A percentile compares a stretch with the other conserved stretches of the same genome.
Evolutionary conservation across 1,140 invertebrate genomes (phyloP).

Genomic region (Acromyrmex charruanus): DNA sequence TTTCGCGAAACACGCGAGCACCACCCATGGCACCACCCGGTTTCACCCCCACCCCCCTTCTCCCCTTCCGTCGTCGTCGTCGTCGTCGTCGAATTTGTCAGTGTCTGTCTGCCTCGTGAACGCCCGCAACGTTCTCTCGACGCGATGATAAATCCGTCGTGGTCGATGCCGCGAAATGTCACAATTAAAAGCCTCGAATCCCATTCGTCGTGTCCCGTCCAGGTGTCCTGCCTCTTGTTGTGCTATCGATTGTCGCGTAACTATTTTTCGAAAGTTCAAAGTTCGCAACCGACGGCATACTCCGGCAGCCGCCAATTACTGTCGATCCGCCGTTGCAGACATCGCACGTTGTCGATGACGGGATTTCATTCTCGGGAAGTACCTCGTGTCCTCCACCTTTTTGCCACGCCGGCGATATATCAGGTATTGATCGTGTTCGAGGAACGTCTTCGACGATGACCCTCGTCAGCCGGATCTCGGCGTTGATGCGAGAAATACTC

Average conservation of each 20-base stretch:
- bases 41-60: no score
- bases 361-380: constrained; percentile 15
- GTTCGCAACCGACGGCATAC: constrained; percentile 5
- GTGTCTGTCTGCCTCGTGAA: background rate
- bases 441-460: constrained; percentile 26
- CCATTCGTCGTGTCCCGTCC: background rate
- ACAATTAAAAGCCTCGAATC: background rate
- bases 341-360: background rate
- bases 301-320: constrained; percentile 35
- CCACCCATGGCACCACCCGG: constrained; percentile 57
- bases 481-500: background rate
- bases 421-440: constrained; percentile 43
- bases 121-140: background rate
- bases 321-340: constrained; percentile 1
- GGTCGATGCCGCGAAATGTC: background rate
- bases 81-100: background rate
- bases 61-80: background rate
- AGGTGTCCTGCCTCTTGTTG: background rate
- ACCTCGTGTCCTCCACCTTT: background rate
- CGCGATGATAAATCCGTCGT: background rate
- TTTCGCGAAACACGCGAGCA: constrained; percentile 81
- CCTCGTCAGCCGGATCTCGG: background rate
- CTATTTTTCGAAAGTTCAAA: constrained; percentile 52
- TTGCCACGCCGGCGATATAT: background rate
- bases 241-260: constrained; percentile 35